Conservation (phyloP, 2,888 invertebrate genomes). For the Hermaeophaga mercurialis region DNA sequence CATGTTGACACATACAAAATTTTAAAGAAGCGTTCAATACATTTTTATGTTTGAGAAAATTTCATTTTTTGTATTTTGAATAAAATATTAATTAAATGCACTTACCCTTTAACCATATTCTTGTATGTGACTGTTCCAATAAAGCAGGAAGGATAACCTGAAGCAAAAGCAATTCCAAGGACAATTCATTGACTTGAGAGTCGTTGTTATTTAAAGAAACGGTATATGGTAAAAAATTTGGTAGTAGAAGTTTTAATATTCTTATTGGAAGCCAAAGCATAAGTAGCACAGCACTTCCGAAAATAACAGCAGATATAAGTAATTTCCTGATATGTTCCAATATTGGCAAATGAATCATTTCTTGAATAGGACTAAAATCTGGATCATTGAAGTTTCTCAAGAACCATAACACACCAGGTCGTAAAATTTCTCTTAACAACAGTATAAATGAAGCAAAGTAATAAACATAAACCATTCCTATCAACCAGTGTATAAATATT, state of each 20-base stretch:
- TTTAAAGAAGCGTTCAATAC: not conserved
- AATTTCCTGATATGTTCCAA: slow-evolving; percentile 88
- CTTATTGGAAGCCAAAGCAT: slow-evolving; percentile 96
- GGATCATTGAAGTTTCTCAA: slow-evolving; percentile 97
- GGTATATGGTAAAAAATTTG: slow-evolving; percentile 93
- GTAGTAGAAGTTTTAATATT: slow-evolving; percentile 78
- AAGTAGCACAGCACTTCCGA: slow-evolving; percentile 92
- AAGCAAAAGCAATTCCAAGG: slow-evolving; percentile 86
- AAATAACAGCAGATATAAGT: slow-evolving; percentile 91
- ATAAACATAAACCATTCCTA: slow-evolving; percentile 99
- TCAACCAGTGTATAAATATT: slow-evolving; percentile 98
- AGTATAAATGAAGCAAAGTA: slow-evolving; percentile 98
- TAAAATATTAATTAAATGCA: too few relatives aligned
- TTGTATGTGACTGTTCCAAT: slow-evolving; percentile 94
- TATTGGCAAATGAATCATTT: slow-evolving; percentile 98
- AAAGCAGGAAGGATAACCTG: slow-evolving; percentile 96
- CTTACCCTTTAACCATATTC: slow-evolving; percentile 82
- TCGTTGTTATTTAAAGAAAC: slow-evolving; percentile 81
- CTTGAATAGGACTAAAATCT: slow-evolving; percentile 98
- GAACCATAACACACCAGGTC: slow-evolving; percentile 98
- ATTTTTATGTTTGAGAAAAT: not conserved
- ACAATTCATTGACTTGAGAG: slow-evolving; percentile 90
- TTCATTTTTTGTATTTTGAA: too few relatives aligned
- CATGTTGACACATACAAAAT: not conserved
- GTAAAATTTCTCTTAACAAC: slow-evolving; percentile 87